phyloP scores from a whole-genome alignment of 1,140 invertebrate genomes.

The Hestina assimilis region DNA sequence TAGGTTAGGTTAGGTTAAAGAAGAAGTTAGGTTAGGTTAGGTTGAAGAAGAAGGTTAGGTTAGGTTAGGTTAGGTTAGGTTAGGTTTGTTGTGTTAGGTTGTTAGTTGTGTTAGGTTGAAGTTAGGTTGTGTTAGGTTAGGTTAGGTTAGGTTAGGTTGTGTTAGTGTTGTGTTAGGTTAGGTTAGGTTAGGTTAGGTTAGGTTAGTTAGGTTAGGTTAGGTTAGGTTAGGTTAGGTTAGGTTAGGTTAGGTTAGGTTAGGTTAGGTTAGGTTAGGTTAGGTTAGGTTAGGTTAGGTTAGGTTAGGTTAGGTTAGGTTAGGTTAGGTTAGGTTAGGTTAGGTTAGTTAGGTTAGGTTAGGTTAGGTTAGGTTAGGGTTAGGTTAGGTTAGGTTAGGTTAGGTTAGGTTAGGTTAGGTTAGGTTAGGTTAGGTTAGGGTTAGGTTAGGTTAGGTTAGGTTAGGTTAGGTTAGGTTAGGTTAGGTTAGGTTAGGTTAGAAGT shows the following conservation, averaged over 20 bases:
- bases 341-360: background rate
- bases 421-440: too few species aligned
- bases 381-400: background rate
- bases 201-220: conserved; percentile 4
- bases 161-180: too few species aligned
- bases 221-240: conserved; percentile 2
- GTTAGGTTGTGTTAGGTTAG: too few species aligned
- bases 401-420: background rate
- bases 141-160: too few species aligned
- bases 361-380: too few species aligned
- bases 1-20: background rate
- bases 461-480: background rate
- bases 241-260: background rate
- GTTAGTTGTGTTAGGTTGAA: too few species aligned
- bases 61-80: too few species aligned
- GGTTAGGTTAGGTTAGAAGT: too few species aligned
- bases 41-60: too few species aligned
- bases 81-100: too few species aligned
- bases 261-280: background rate
- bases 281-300: conserved; percentile 3
- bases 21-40: conserved; percentile 4
- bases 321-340: background rate
- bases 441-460: background rate
- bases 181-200: conserved; percentile 4
- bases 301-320: background rate